phyloP scores from a whole-genome alignment of 2,797 vertebrate genomes.

The Liasis olivaceus region DNA sequence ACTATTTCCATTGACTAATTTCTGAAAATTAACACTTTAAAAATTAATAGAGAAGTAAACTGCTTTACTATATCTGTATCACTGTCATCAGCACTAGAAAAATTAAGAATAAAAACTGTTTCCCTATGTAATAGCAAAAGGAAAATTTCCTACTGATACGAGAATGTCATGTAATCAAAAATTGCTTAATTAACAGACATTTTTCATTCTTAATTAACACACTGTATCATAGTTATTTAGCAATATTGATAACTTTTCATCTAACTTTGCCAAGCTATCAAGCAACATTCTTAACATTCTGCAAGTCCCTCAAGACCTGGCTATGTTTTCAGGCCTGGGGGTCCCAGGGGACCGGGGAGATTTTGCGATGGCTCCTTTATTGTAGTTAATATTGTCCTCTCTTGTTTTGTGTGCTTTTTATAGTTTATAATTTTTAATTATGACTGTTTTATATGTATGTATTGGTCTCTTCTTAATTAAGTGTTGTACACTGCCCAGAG shows the following conservation, averaged over 20 bases:
- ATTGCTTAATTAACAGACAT: background rate
- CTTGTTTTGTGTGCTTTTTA: too few species aligned
- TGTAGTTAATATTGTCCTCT: too few species aligned
- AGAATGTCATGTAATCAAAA: background rate
- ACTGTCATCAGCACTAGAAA: background rate
- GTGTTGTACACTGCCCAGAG: too few species aligned
- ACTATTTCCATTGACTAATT: background rate
- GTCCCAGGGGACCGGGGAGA: too few species aligned
- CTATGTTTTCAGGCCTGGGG: too few species aligned
- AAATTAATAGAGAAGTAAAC: background rate
- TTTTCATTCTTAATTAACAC: background rate
- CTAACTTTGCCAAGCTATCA: background rate
- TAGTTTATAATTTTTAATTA: too few species aligned
- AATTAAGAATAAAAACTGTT: background rate
- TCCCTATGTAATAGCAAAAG: background rate
- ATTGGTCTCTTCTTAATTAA: too few species aligned
- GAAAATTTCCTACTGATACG: background rate
- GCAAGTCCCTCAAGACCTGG: too few species aligned
- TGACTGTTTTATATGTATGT: too few species aligned
- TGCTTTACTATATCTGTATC: too few species aligned
- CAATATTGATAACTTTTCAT: background rate
- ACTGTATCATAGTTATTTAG: background rate
- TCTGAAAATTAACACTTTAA: background rate
- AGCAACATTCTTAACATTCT: background rate
- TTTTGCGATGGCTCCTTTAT: too few species aligned